These are phyloP conservation scores for Tokudaia tokunoshimensis DNA, from an alignment of 2,797 vertebrate genomes.

Conservation along the genomic window DNA sequence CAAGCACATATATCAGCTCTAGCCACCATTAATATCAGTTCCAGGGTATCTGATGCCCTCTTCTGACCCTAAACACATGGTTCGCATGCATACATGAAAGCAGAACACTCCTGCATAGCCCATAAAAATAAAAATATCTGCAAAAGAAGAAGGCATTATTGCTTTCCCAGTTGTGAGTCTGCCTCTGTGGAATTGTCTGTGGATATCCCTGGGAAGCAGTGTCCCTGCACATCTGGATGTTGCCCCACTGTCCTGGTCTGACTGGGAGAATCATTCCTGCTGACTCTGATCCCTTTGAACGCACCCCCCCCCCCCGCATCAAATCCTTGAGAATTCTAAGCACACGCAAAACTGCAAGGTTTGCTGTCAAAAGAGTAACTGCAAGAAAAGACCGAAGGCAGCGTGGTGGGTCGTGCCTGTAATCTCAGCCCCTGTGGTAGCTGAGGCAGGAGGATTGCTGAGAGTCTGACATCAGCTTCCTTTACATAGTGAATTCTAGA, in stretches of 20 bases:
- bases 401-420: neutral
- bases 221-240: neutral
- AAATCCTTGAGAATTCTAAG: conserved; percentile 28
- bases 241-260: neutral
- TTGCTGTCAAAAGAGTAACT: neutral
- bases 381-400: neutral
- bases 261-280: neutral
- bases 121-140: neutral
- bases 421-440: neutral
- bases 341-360: neutral
- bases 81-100: neutral
- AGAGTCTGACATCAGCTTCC: neutral
- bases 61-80: neutral
- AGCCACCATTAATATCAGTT: neutral
- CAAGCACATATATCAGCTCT: neutral
- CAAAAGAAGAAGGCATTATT: neutral
- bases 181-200: neutral
- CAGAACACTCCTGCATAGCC: neutral
- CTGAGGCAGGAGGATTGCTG: neutral
- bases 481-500: neutral
- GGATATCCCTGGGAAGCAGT: too few species aligned
- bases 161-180: neutral
- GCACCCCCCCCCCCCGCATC: too few species aligned
- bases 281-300: neutral
- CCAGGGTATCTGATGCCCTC: neutral